These are phyloP conservation scores for Tenthredo scrophulariae DNA, from an alignment of 2,888 invertebrate species.

Conservation along the genomic window DNA sequence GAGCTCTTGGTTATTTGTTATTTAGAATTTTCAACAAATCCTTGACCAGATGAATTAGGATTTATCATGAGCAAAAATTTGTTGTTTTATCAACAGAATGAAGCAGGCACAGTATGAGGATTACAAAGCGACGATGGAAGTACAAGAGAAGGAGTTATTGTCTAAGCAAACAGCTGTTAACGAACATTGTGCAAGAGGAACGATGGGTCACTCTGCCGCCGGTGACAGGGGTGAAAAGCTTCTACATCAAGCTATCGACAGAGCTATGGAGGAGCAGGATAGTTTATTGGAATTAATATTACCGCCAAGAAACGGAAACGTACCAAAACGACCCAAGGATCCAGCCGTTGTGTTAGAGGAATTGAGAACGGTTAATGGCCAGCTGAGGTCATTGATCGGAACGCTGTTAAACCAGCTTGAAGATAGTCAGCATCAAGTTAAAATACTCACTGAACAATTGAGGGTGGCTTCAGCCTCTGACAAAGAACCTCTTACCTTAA, in stretches of 20 bases:
- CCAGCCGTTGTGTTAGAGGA: constrained; percentile 84
- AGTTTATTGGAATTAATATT: constrained; percentile 75
- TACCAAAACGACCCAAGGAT: constrained; percentile 82
- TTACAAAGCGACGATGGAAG: constrained; percentile 71
- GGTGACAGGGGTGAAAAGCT: constrained; percentile 66
- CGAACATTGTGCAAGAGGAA: constrained; percentile 66
- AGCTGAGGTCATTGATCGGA: constrained; percentile 81
- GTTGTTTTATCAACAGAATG: constrained; percentile 67
- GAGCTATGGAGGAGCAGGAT: constrained; percentile 85
- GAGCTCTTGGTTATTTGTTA: neutral
- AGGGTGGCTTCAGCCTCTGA: constrained; percentile 63
- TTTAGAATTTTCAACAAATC: neutral
- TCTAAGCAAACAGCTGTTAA: constrained; percentile 62
- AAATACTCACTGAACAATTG: constrained; percentile 81
- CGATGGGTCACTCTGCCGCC: constrained; percentile 54
- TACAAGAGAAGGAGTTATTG: constrained; percentile 65
- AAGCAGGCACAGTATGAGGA: constrained; percentile 75
- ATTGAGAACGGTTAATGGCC: constrained; percentile 83
- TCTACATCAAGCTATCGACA: constrained; percentile 80
- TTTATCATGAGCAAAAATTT: neutral
- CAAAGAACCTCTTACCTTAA: constrained; percentile 58
- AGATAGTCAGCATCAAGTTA: constrained; percentile 84
- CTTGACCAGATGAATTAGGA: neutral
- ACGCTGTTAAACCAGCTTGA: constrained; percentile 84
- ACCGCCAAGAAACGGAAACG: constrained; percentile 61